These are phyloP conservation scores for Chloroceryle amazona DNA, from an alignment of 2,797 vertebrate genomes.

Conservation along the genomic window DNA sequence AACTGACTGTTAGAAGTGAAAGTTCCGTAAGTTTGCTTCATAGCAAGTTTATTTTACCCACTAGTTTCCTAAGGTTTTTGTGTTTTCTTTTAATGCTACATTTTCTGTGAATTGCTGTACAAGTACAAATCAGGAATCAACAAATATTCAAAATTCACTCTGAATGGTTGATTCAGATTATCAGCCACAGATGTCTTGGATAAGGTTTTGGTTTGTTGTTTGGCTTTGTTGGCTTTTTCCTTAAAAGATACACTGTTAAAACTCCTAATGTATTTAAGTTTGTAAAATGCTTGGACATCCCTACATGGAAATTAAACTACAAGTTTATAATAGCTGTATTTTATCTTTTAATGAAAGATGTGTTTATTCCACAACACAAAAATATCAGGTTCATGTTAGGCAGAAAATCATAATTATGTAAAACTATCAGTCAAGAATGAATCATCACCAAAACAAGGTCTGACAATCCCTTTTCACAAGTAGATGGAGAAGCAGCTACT, in stretches of 20 bases:
- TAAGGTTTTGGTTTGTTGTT: not conserved
- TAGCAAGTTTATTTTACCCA: not conserved
- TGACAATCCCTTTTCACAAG: constrained; percentile 50
- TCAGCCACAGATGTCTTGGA: not conserved
- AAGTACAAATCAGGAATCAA: not conserved
- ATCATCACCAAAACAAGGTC: constrained; percentile 51
- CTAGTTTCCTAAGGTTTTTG: not conserved
- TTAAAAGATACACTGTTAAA: fast-evolving
- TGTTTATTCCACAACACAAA: not conserved
- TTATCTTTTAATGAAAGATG: not conserved
- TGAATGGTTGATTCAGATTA: not conserved
- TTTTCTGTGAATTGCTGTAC: not conserved
- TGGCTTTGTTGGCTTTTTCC: not conserved
- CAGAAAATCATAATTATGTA: constrained; percentile 39
- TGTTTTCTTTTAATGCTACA: not conserved
- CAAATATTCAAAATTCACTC: not conserved
- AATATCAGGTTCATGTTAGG: not conserved
- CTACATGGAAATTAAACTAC: not conserved
- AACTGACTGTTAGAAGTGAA: not conserved
- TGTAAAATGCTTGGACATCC: not conserved
- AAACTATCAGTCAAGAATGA: constrained; percentile 25
- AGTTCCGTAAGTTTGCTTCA: not conserved
- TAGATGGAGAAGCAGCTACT: not conserved
- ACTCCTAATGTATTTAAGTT: not conserved
- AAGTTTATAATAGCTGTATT: not conserved